A percentile compares a stretch with the other conserved stretches of the same genome.
Conservation (phyloP, 2,113 vertebrate species). For the Illadopsis cleaveri region DNA sequence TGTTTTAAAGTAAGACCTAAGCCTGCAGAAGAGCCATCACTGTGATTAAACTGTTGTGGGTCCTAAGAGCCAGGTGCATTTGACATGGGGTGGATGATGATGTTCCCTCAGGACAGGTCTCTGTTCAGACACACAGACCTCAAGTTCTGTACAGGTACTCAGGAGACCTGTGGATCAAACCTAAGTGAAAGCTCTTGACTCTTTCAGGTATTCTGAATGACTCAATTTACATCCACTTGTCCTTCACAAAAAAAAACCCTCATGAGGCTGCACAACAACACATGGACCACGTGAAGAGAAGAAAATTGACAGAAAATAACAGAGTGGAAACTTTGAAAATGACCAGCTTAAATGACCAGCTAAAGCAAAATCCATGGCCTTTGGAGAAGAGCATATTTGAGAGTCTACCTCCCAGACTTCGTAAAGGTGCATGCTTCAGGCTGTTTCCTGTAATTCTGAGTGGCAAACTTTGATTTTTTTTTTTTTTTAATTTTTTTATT, state of each 20-base stretch:
- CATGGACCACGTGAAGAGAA: not conserved
- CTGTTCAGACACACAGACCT: not conserved
- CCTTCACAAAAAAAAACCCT: conserved; percentile 10
- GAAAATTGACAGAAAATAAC: not conserved
- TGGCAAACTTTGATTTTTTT: not conserved
- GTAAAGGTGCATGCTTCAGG: conserved; percentile 72
- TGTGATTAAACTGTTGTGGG: not conserved
- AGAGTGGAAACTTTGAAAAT: not conserved
- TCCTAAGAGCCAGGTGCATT: not conserved
- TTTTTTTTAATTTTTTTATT: not conserved
- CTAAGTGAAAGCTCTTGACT: not conserved
- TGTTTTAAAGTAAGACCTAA: not conserved
- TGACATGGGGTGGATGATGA: not conserved
- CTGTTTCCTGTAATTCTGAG: not conserved
- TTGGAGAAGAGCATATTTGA: conserved; percentile 77
- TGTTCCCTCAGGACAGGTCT: not conserved
- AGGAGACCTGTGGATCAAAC: not conserved
- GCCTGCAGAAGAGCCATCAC: not conserved
- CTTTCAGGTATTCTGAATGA: conserved; percentile 77
- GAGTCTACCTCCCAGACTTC: conserved; percentile 77
- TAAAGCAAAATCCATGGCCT: conserved; percentile 73
- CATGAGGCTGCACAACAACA: not conserved
- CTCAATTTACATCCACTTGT: conserved; percentile 26
- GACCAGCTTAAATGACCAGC: conserved; percentile 31
- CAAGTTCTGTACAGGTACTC: not conserved